Conservation (phyloP, 1,140 invertebrate species). For the Neodiprion fabricii region DNA sequence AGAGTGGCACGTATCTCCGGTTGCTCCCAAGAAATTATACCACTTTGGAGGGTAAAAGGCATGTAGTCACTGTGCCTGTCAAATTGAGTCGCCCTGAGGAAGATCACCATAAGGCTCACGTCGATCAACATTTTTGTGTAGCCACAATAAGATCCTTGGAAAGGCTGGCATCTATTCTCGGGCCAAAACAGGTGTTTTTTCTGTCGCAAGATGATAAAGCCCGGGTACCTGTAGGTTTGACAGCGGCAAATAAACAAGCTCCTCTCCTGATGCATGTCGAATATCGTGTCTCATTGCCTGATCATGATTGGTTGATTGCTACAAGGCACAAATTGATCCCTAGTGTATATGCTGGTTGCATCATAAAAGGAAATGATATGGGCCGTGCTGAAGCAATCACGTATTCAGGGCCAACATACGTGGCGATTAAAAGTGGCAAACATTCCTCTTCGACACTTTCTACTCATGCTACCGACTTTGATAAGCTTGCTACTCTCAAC, state of each 20-base stretch:
- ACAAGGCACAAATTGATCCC: constrained; percentile 48
- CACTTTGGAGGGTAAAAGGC: constrained; percentile 25
- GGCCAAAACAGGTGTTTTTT: constrained; percentile 24
- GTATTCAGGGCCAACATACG: constrained; percentile 53
- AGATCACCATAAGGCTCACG: constrained; percentile 13
- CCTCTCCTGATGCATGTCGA: constrained; percentile 40
- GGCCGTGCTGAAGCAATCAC: constrained; percentile 41
- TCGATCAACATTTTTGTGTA: constrained; percentile 22
- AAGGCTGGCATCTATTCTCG: constrained; percentile 23
- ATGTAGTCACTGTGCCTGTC: constrained; percentile 23
- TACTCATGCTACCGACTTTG: constrained; percentile 39
- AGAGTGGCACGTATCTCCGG: constrained; percentile 27
- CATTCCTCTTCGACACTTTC: constrained; percentile 40
- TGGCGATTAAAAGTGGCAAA: constrained; percentile 48
- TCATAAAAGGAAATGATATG: constrained; percentile 17
- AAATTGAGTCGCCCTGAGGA: constrained; percentile 22
- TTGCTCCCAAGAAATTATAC: constrained; percentile 20
- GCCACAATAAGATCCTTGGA: constrained; percentile 23
- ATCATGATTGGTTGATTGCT: constrained; percentile 59
- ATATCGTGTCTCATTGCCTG: constrained; percentile 50
- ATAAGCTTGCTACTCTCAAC: constrained; percentile 34
- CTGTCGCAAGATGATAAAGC: constrained; percentile 47
- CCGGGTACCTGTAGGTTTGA: constrained; percentile 53
- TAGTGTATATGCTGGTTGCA: constrained; percentile 42
- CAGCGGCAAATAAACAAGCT: constrained; percentile 51